Evolutionary conservation across 2,888 invertebrate species (phyloP), one percentile per base, ranked within the genome.

Genomic region (Parelbella ahira): DNA sequence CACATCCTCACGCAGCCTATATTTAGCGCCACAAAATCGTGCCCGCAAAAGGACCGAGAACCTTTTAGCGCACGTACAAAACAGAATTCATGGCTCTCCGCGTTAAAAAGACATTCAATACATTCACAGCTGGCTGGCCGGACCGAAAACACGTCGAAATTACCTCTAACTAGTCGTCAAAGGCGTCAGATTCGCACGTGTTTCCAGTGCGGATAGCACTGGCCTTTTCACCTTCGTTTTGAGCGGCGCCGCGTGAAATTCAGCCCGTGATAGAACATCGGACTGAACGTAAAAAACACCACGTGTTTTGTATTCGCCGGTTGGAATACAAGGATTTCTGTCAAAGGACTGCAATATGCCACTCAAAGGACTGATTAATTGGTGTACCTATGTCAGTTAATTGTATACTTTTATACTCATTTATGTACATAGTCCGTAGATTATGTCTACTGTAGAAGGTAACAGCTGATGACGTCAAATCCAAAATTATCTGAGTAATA

Each of bases 231-330:
- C 38, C 49, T 53, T 52, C 47, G 42, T 60, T 61, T 55, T 53
- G 54, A 51, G 45, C 50, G 54, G 49, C 48, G 44, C 50, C 49
- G 53, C 56, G 58, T 60, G 56, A 58, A 61, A 60, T 58, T 53
- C 53, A 53, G 49, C 54, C 52, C 49, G 43, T 53, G 49, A 53
- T 49, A 48, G 48, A 51, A 46, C 46, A 47, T 20, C 30, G 37
- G 11, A 15, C 15, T 15, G 15, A 15, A 15, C n/a, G n/a, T n/a
- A n/a, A n/a, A n/a, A n/a, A n/a, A n/a, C n/a, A n/a, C n/a, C n/a
- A n/a, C 18, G 29, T 29, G 27, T 12, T 27, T 18, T 15, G 15
- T 29, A 18, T 7, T 3, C 6, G n/a, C n/a, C n/a, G n/a, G n/a
- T n/a, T n/a, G n/a, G n/a, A n/a, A n/a, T n/a, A n/a, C n/a, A n/a